Evolutionary conservation across 1,140 invertebrate species (phyloP), one percentile per base, ranked within the genome.

Genomic region (Cydia strobilella): DNA sequence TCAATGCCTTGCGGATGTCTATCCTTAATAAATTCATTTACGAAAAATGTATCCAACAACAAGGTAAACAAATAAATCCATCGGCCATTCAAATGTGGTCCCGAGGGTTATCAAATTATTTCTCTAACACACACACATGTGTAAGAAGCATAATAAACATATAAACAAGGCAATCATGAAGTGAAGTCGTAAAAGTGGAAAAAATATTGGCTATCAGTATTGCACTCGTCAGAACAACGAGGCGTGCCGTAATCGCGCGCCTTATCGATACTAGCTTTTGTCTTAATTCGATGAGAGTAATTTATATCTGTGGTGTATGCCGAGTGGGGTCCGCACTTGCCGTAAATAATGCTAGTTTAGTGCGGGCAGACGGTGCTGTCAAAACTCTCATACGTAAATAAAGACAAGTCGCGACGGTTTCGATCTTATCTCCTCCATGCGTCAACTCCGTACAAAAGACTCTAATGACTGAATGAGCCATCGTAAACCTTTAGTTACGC

Each of bases 311-410:
- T 69, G 65, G 65, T 18, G 65, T 69, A 35, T 69, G 65, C 77
- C 78, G 62, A 78, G 77, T 86, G 82, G 82, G 73, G 80, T 78
- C 80, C 76, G 75, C 80, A 84, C 79, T 87, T 74, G 79, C 86
- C 83, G 88, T 91, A 93, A 93, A 91, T 90, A 86, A 89, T 84
- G 79, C 82, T 84, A 88, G 85, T 87, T 86, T 86, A 84, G 76
- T 86, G 82, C 82, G 83, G 86, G 77, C 79, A 79, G 76, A 75
- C 79, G 77, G 59, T 82, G 76, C 86, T 87, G 89, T 90, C 88
- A 91, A 92, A 90, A 89, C 88, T 90, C 89, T 69, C 65, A 42
- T 69, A 88, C 89, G 91, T 92, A 92, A 91, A 90, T 89, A 90
- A 90, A 90, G 85, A 86, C 84, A 80, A 84, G 76, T 79, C 82